These are phyloP conservation scores for Yoshiicerus persimilis DNA, from an alignment of 1,140 invertebrate species.

Conservation along the genomic window DNA sequence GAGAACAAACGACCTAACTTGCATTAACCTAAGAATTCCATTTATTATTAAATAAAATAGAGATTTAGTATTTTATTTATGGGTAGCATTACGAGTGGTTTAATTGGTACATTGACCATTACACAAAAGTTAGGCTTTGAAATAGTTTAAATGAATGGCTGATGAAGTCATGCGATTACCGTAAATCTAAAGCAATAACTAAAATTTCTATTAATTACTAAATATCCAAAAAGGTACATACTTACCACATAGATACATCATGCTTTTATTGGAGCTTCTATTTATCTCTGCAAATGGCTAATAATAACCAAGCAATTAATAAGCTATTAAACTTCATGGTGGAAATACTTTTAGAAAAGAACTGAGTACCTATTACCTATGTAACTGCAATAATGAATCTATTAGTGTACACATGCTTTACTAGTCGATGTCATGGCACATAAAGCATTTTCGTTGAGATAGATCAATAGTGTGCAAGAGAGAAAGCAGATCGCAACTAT, in stretches of 20 bases:
- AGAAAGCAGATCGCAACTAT: conserved; percentile 2
- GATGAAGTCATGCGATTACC: conserved; percentile 3
- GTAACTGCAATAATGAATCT: conserved; percentile 11
- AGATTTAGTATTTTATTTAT: no score
- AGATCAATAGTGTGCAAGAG: not conserved
- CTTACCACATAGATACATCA: not conserved
- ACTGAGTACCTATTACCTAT: no score
- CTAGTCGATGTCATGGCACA: conserved; percentile 8
- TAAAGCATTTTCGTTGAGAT: conserved; percentile 17
- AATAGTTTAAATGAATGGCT: not conserved
- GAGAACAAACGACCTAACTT: no score
- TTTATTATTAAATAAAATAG: no score
- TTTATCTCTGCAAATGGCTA: not conserved
- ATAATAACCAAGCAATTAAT: conserved; percentile 2
- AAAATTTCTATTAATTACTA: not conserved
- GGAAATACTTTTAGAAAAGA: not conserved
- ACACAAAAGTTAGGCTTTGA: not conserved
- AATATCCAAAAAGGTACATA: not conserved
- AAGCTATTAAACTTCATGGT: conserved; percentile 12
- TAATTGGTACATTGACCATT: not conserved
- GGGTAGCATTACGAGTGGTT: not conserved
- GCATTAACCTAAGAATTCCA: no score
- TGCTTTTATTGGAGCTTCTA: no score
- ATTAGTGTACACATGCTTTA: not conserved
- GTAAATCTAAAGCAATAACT: not conserved